Conservation (phyloP, 2,888 invertebrate genomes). For the Zhuqinia jingwanae region DNA sequence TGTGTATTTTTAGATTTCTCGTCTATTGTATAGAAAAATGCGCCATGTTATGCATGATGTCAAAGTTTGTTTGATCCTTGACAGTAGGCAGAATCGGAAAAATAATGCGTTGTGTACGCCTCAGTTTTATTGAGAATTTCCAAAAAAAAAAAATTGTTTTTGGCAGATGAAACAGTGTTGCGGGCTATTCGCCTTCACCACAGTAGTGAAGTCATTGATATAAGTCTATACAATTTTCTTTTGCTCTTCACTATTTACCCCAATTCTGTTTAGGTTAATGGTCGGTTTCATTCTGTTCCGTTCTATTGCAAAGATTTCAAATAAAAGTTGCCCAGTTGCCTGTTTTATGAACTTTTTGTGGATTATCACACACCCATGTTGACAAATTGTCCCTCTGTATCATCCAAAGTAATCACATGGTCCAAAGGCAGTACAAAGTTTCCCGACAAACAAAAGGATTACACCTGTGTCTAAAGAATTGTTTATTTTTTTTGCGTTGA, state of each 20-base stretch:
- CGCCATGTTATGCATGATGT: conserved; percentile 26
- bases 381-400: conserved; percentile 20
- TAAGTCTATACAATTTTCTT: not conserved
- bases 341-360: not conserved
- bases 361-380: conserved; percentile 5
- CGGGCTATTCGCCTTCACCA: too few species aligned
- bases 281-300: not conserved
- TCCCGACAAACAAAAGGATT: not conserved
- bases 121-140: conserved; percentile 38
- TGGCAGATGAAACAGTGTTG: conserved; percentile 26
- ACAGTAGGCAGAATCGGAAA: conserved; percentile 24
- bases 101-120: not conserved
- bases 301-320: conserved; percentile 4
- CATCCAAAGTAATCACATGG: not conserved
- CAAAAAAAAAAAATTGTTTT: conserved; percentile 23
- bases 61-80: conserved; percentile 65
- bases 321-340: not conserved
- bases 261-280: conserved; percentile 1
- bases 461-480: conserved; percentile 5
- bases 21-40: conserved; percentile 42
- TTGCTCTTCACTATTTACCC: not conserved
- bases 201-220: not conserved
- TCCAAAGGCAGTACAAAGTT: not conserved
- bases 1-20: conserved; percentile 60
- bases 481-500: too few species aligned